Evolutionary conservation across 2,797 vertebrate species (phyloP), one percentile per base, ranked within the genome.

Genomic region (Miichthys miiuy): DNA sequence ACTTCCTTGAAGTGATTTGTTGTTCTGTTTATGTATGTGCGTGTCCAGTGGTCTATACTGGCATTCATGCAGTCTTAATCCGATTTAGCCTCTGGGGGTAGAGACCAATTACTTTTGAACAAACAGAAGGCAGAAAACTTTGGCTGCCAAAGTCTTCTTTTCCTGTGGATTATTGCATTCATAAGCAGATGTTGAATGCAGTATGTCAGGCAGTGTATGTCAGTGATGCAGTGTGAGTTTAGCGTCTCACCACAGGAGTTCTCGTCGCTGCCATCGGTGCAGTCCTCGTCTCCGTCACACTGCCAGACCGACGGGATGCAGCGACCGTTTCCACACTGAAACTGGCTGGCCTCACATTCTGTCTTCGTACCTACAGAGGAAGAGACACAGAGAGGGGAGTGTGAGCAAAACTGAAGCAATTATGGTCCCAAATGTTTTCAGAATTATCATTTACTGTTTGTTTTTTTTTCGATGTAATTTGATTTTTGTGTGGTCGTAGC

Each of bases 281-380:
- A 99, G 89, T 99, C 98, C 84, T 97, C 94, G 18, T 99, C 98
- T 5, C 98, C 97, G 20, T 99, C 98, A 65, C 98, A 99, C 76
- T 96, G 96, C 98, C 98, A 99, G 25, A 99, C 74, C 0, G 96
- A 94, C 0, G 97, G 96, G 91, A 99, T 98, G 83, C 98, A 99
- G 82, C 97, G 97, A 10, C 97, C 98, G 17, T 99, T 99, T 1
- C 96, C 96, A 89, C 98, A 99, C 64, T 97, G 97, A 77, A 98
- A 99, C 50, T 99, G 97, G 48, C 95, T 97, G 50, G 94, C 82
- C 47, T 99, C 97, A 93, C 98, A 99, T 85, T 96, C 96, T 20
- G 92, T 88, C 90, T 91, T 96, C 0, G 94, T 95, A 72, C 96
- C 98, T 99, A 51, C 20, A 77, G 52, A 58, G 44, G 18, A 76